Evolutionary conservation across 2,113 vertebrate species (phyloP).

Genomic region (Larimichthys crocea): DNA sequence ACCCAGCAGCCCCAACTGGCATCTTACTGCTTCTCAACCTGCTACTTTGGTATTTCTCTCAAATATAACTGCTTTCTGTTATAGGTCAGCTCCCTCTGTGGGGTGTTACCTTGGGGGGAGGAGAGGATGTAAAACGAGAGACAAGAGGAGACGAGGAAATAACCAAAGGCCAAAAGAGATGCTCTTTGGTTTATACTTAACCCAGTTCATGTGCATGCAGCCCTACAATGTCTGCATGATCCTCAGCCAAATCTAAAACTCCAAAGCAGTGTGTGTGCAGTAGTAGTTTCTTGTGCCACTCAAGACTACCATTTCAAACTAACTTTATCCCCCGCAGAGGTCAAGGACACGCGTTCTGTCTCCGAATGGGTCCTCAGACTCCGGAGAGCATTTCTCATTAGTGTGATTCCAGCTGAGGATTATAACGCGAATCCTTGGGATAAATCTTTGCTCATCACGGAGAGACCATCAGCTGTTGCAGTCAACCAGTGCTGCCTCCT

Average conservation of each 20-base stretch:
- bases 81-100: slow-evolving; percentile 46
- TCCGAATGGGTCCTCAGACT: slow-evolving; percentile 52
- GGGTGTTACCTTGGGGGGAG: slow-evolving; percentile 8
- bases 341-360: slow-evolving; percentile 65
- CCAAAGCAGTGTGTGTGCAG: slow-evolving; percentile 28
- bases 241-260: slow-evolving; percentile 16
- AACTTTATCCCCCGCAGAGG: slow-evolving; percentile 62
- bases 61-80: slow-evolving; percentile 44
- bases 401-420: slow-evolving; percentile 66
- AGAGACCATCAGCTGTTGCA: slow-evolving; percentile 74
- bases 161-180: background rate
- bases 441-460: slow-evolving; percentile 65
- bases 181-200: background rate
- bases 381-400: slow-evolving; percentile 72
- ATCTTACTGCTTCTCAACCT: slow-evolving; percentile 51
- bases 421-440: slow-evolving; percentile 60
- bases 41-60: slow-evolving; percentile 46
- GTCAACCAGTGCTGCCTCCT: slow-evolving; percentile 58
- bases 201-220: background rate
- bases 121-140: background rate
- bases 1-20: slow-evolving; percentile 39
- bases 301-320: slow-evolving; percentile 41
- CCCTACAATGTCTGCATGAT: background rate
- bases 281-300: slow-evolving; percentile 23
- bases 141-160: background rate